Evolutionary conservation across 2,888 invertebrate genomes (phyloP), one percentile per base, ranked within the genome.

Genomic region (Nipponacmea schrenckii): DNA sequence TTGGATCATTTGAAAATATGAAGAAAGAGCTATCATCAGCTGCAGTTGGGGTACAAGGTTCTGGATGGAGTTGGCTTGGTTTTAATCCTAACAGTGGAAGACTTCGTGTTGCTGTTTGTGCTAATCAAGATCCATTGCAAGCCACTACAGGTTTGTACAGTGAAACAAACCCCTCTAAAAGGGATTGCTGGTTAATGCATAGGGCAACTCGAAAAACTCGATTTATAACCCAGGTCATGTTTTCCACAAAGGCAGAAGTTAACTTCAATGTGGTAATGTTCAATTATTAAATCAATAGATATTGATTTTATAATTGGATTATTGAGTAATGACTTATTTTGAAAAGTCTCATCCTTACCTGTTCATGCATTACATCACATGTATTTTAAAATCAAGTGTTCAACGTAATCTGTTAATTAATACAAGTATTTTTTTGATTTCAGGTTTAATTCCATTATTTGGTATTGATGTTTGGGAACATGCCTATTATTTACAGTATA

Each of bases 31-130:
- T 99, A 73, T 92, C 94, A 0, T 91, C 94, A 0, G 90, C 94
- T 0, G 93, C 97, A 0, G 86, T 97, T 1, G 97, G 92, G 0
- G 94, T 99, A 45, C 98, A 98, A 89, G 99, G 99, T 2, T 98
- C 98, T 7, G 99, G 99, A 1, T 99, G 99, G 99, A 98, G 96
- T 62, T 99, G 99, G 99, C 92, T 99, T 0, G 98, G 96, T 0
- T 97, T 93, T 87, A 95, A 96, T 89, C 93, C 93, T 81, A 92
- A 92, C 80, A 91, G 92, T 69, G 93, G 93, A 80, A 91, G 92
- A 76, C 90, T 98, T 45, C 93, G 94, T 88, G 92, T 99, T 80
- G 93, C 93, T 7, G 93, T 96, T 1, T 95, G 97, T 88, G 92
- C 94, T 71, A 99, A 99, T 90, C 99, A 99, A 89, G 99, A 89